A percentile compares a stretch with the other conserved stretches of the same genome.
phyloP scores from a whole-genome alignment of 1,140 invertebrate species.

The Eurosta solidaginis region DNA sequence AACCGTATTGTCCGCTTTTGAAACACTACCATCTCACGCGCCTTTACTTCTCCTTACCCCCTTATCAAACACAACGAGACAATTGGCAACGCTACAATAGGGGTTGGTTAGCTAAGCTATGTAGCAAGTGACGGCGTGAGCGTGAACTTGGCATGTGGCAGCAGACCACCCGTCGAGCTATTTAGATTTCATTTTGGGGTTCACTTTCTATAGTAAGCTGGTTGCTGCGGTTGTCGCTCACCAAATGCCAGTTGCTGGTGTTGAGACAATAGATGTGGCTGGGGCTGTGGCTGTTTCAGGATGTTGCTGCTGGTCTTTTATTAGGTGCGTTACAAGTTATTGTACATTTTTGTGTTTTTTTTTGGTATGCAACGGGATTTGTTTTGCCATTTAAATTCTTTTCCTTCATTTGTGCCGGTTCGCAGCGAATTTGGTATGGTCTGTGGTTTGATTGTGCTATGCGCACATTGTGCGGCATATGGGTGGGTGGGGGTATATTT shows the following conservation, averaged over 20 bases:
- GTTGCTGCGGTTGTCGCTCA: neutral
- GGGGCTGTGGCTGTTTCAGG: neutral
- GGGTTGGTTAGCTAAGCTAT: neutral
- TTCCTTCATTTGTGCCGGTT: constrained; percentile 55
- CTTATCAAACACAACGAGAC: neutral
- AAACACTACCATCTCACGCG: neutral
- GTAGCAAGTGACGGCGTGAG: neutral
- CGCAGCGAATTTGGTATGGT: neutral
- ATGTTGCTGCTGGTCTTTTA: constrained; percentile 17
- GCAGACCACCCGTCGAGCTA: constrained; percentile 5
- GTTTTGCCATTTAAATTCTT: constrained; percentile 58
- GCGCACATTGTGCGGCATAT: neutral
- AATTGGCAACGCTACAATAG: neutral
- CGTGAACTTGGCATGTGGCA: constrained; percentile 27
- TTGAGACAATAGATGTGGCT: neutral
- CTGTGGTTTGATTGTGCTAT: constrained; percentile 1
- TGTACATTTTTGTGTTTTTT: neutral
- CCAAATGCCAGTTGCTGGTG: neutral
- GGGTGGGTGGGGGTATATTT: neutral
- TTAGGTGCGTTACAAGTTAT: neutral
- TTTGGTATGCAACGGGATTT: constrained; percentile 42
- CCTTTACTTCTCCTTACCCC: neutral
- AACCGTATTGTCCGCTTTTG: neutral
- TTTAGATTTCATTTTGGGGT: neutral
- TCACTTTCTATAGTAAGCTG: neutral